Conservation (phyloP, 2,888 invertebrate species). For the Sarcophaga rosellei region DNA sequence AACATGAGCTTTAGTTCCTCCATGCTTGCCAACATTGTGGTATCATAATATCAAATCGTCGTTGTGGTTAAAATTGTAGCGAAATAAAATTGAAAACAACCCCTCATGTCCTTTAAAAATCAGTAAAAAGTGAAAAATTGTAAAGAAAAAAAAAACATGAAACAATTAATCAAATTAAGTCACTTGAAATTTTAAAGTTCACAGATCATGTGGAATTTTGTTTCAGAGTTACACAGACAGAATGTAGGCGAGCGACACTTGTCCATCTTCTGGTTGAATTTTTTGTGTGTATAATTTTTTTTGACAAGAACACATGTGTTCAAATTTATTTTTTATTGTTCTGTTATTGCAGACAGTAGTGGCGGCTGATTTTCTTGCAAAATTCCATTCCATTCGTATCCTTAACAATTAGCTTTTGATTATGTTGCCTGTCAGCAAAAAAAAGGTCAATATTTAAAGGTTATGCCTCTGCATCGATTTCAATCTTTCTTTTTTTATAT, state of each 20-base stretch:
- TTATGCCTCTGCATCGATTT: neutral
- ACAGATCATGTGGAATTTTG: constrained; percentile 37
- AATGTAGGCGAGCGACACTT: constrained; percentile 32
- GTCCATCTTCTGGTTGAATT: constrained; percentile 58
- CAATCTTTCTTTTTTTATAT: no score
- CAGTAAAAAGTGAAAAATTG: constrained; percentile 28
- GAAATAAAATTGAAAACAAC: neutral
- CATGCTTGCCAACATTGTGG: neutral
- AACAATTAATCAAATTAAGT: constrained; percentile 68
- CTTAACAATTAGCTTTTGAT: constrained; percentile 64
- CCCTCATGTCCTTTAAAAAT: constrained; percentile 29
- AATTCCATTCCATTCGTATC: neutral
- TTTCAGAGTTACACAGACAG: constrained; percentile 23
- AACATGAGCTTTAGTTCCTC: neutral
- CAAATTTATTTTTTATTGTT: constrained; percentile 48
- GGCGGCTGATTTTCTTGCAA: constrained; percentile 14
- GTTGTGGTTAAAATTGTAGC: neutral
- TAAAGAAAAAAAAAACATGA: neutral
- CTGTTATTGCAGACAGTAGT: neutral
- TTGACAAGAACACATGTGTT: constrained; percentile 59
- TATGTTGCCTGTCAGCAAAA: constrained; percentile 60
- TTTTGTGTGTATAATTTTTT: neutral
- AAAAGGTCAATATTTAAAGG: constrained; percentile 51
- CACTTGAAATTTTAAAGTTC: constrained; percentile 66
- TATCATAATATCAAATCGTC: constrained; percentile 22